phyloP scores from a whole-genome alignment of 2,797 vertebrate species.

The Leptoclinus maculatus region DNA sequence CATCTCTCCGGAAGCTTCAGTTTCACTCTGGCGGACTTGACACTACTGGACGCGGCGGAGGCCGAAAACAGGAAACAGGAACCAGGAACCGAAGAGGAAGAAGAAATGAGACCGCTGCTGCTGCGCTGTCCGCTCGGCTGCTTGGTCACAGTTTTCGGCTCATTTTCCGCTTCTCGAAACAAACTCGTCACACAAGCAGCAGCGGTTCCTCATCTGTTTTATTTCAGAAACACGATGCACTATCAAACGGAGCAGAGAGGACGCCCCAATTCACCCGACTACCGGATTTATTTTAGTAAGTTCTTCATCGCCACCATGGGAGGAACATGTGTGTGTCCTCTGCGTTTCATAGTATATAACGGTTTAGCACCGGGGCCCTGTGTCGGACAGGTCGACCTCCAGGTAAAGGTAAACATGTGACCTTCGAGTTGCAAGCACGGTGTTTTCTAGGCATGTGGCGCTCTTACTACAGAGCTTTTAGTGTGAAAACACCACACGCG shows the following conservation, averaged over 20 bases:
- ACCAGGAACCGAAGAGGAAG: conserved; percentile 49
- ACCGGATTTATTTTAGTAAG: conserved; percentile 97
- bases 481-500: neutral
- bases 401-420: conserved; percentile 30
- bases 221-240: conserved; percentile 76
- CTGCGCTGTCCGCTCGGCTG: conserved; percentile 38
- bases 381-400: neutral
- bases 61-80: conserved; percentile 64
- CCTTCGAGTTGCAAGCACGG: conserved; percentile 1
- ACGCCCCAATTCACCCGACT: conserved; percentile 82
- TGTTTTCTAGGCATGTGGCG: neutral
- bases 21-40: neutral
- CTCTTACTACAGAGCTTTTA: neutral
- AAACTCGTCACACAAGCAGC: conserved; percentile 62
- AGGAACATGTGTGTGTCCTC: neutral
- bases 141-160: conserved; percentile 34
- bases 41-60: neutral
- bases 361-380: no score
- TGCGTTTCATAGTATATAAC: neutral
- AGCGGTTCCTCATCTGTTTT: conserved; percentile 15
- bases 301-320: conserved; percentile 50
- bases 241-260: conserved; percentile 90
- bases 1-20: neutral
- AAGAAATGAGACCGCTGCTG: conserved; percentile 65
- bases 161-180: conserved; percentile 38